Evolutionary conservation across 2,888 invertebrate genomes (phyloP), one percentile per base, ranked within the genome.

Genomic region (Clunio marinus): DNA sequence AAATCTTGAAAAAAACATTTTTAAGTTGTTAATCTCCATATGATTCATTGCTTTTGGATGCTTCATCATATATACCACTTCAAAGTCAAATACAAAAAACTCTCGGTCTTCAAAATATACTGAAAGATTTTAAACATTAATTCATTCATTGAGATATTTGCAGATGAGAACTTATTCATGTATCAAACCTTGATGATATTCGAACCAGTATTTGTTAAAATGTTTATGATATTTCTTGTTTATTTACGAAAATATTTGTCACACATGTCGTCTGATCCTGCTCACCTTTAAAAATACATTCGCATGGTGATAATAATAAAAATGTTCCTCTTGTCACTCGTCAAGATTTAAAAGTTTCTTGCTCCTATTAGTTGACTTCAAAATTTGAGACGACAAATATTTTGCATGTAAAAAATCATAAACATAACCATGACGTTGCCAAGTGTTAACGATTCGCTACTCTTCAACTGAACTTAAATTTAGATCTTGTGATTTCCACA

Each of bases 271-370:
- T 25, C 25, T 57, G 57, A 57, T 57, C 57, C 57, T 22, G 57
- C 57, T 57, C 57, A 57, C 57, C 57, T 57, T 57, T 57, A 27
- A 57, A 20, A 57, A 57, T n/a, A 57, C 57, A 57, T 57, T 27
- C 25, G 22, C 57, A 24, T 24, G 25, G 25, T n/a, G 17, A 17
- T 51, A 15, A 41, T 41, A 41, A 41, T n/a, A 41, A 15, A 5
- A 41, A n/a, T n/a, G 17, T 2, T 51, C 45, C 15, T 45, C 51
- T 10, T 41, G 41, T 3, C n/a, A 5, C 15, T 51, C n/a, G n/a
- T n/a, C n/a, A n/a, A n/a, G n/a, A n/a, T n/a, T n/a, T n/a, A n/a
- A n/a, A n/a, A n/a, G n/a, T n/a, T n/a, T n/a, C n/a, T n/a, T n/a
- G n/a, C n/a, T n/a, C n/a, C n/a, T n/a, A n/a, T n/a, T n/a, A n/a